Conservation (phyloP, 1,140 invertebrate genomes). For the Ladona fulva region DNA sequence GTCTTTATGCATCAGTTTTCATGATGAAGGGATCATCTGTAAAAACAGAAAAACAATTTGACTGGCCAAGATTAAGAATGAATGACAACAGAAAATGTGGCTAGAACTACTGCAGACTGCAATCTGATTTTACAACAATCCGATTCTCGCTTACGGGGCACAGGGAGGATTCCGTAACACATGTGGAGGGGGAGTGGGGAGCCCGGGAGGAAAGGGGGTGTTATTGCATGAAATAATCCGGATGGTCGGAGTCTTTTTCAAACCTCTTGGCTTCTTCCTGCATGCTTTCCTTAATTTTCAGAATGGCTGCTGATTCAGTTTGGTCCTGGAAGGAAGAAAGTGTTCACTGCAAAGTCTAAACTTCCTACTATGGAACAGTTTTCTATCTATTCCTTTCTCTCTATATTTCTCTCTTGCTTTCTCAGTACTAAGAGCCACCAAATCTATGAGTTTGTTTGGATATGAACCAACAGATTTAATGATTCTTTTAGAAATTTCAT, state of each 20-base stretch:
- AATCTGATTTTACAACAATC: constrained; percentile 24
- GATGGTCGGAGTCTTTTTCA: constrained; percentile 95
- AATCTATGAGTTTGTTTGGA: constrained; percentile 10
- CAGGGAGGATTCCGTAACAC: constrained; percentile 16
- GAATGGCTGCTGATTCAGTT: constrained; percentile 95
- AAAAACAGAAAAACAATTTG: constrained; percentile 17
- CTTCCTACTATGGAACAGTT: constrained; percentile 20
- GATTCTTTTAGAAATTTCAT: constrained; percentile 16
- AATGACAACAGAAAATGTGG: constrained; percentile 11
- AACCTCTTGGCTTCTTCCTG: constrained; percentile 99
- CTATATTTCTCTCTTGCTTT: constrained; percentile 10
- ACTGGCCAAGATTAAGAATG: constrained; percentile 15
- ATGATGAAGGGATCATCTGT: constrained; percentile 17
- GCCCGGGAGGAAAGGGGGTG: constrained; percentile 12
- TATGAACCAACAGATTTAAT: constrained; percentile 10
- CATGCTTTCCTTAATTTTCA: constrained; percentile 99
- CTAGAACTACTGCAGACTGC: constrained; percentile 17
- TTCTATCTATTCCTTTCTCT: constrained; percentile 16
- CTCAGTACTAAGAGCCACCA: constrained; percentile 7
- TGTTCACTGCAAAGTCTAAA: constrained; percentile 25
- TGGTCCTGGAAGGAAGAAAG: constrained; percentile 71
- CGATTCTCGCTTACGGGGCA: constrained; percentile 17
- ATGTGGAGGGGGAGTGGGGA: constrained; percentile 12
- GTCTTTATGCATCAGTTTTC: constrained; percentile 15
- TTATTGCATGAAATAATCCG: constrained; percentile 94